A percentile compares a stretch with the other conserved stretches of the same genome.
These are phyloP conservation scores for Bradypus variegatus DNA, from an alignment of 2,797 vertebrate species.

Conservation along the genomic window DNA sequence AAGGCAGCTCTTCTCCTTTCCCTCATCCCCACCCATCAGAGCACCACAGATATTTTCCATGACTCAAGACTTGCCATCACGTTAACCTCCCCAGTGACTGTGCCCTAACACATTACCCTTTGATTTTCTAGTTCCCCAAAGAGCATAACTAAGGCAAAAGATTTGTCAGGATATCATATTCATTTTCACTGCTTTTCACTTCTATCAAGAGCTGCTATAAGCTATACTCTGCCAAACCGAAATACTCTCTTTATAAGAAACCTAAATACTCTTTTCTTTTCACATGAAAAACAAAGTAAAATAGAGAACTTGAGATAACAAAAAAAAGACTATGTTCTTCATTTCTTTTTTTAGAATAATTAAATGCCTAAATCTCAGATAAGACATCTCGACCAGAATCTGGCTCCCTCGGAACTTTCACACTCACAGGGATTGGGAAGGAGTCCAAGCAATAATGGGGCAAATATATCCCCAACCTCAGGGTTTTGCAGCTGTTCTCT, in stretches of 20 bases:
- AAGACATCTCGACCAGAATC: neutral
- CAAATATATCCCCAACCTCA: slow-evolving; percentile 38
- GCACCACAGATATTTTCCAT: neutral
- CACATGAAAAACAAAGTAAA: slow-evolving; percentile 29
- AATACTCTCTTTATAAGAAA: neutral
- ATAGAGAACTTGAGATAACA: neutral
- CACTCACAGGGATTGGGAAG: slow-evolving; percentile 20
- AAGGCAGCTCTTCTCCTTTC: neutral
- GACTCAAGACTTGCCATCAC: neutral
- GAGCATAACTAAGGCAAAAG: neutral
- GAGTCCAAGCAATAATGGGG: slow-evolving; percentile 19
- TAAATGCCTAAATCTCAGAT: slow-evolving; percentile 8
- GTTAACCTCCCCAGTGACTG: neutral
- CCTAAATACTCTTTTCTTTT: neutral
- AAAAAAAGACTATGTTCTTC: neutral
- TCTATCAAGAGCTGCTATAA: neutral
- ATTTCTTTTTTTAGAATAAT: neutral
- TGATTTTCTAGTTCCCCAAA: neutral
- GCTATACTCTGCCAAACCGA: neutral
- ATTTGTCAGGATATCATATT: neutral
- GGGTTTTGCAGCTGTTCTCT: slow-evolving; percentile 57
- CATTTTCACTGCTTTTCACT: neutral
- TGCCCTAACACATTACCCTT: neutral
- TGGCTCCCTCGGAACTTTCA: neutral
- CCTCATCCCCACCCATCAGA: neutral